Conservation (phyloP, 2,797 vertebrate species). For the Pseudochromis fuscus region DNA sequence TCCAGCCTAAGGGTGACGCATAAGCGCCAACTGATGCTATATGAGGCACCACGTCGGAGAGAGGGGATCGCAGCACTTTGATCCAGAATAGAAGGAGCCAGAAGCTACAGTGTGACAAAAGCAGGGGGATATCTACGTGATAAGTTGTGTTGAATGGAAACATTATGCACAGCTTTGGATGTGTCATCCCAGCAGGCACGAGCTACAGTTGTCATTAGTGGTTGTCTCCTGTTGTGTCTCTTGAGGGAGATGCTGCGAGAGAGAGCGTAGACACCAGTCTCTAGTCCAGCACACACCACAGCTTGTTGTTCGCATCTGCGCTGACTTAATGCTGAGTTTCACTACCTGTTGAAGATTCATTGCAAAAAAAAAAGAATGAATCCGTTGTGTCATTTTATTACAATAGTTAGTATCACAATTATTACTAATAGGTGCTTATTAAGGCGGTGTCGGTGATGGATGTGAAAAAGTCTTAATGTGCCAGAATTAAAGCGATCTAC, state of each 20-base stretch:
- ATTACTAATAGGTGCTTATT: constrained; percentile 60
- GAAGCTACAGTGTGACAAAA: constrained; percentile 61
- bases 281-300: constrained; percentile 17
- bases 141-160: constrained; percentile 56
- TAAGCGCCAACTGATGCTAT: constrained; percentile 65
- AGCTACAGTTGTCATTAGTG: constrained; percentile 70
- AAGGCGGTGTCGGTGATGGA: constrained; percentile 32
- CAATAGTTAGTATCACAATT: constrained; percentile 38
- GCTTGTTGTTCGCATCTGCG: constrained; percentile 15
- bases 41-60: constrained; percentile 54
- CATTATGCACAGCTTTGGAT: constrained; percentile 53
- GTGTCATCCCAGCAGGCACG: constrained; percentile 67
- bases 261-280: constrained; percentile 34
- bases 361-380: constrained; percentile 44
- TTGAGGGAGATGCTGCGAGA: constrained; percentile 48
- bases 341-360: constrained; percentile 54
- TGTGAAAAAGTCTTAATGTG: constrained; percentile 45
- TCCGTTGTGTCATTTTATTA: constrained; percentile 51
- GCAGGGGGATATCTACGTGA: constrained; percentile 42
- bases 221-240: constrained; percentile 63
- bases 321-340: background rate
- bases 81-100: constrained; percentile 68
- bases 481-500: constrained; percentile 28
- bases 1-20: constrained; percentile 69
- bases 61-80: constrained; percentile 51